Evolutionary conservation across 2,113 vertebrate species (phyloP).

Genomic region (Hylia prasina): DNA sequence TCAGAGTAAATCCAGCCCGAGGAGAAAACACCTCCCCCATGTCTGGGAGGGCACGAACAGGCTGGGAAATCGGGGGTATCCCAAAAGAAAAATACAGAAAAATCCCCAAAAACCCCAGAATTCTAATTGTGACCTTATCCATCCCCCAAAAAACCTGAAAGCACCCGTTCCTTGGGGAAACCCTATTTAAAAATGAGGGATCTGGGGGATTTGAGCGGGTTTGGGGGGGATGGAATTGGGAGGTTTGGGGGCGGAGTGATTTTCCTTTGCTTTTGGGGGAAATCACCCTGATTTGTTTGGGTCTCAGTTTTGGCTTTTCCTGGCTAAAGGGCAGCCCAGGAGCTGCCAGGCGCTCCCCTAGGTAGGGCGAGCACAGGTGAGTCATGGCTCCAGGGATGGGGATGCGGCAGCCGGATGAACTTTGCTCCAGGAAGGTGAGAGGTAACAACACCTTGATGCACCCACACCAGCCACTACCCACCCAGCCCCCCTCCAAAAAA

Average conservation of each 20-base stretch:
- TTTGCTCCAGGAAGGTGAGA: neutral
- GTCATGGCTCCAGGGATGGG: neutral
- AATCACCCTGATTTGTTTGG: neutral
- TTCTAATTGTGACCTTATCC: neutral
- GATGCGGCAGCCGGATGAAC: neutral
- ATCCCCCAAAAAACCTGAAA: rapidly evolving
- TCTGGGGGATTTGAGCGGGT: too few relatives aligned
- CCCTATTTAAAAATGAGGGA: rapidly evolving
- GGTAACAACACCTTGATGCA: neutral
- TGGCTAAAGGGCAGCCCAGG: neutral
- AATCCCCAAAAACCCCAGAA: neutral
- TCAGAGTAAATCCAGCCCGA: neutral
- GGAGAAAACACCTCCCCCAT: neutral
- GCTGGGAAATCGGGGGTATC: neutral
- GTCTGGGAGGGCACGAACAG: rapidly evolving
- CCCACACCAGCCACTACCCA: neutral
- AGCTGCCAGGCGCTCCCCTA: neutral
- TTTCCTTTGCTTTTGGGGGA: neutral
- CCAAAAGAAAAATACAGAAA: neutral
- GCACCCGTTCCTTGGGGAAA: neutral
- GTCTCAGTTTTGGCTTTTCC: neutral
- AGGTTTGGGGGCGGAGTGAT: neutral
- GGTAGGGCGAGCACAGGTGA: neutral
- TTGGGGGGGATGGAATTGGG: neutral
- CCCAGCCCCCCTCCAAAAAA: too few relatives aligned